A percentile compares a stretch with the other conserved stretches of the same genome.
These are phyloP conservation scores for Acleris literana DNA, from an alignment of 2,888 invertebrate species.

Conservation along the genomic window DNA sequence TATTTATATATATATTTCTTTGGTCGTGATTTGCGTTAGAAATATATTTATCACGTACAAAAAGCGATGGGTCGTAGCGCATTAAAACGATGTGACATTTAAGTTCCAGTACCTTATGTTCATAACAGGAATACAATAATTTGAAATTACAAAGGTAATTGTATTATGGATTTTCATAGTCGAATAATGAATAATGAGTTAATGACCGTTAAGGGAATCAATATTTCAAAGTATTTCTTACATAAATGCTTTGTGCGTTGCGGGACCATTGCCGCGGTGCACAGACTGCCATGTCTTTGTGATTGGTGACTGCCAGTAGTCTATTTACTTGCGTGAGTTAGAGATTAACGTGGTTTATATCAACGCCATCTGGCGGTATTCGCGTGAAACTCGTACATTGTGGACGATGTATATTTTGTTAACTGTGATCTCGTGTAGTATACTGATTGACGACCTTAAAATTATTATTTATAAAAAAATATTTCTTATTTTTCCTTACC, in stretches of 20 bases:
- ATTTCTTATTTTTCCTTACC: background rate
- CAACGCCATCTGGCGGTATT: conserved; percentile 1
- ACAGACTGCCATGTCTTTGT: conserved; percentile 1
- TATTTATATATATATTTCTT: conserved; percentile 19
- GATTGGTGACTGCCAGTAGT: conserved; percentile 2
- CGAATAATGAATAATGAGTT: no score
- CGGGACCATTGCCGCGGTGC: background rate
- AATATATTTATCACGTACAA: conserved; percentile 5
- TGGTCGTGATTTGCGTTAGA: background rate
- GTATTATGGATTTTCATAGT: no score
- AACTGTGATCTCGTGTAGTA: background rate
- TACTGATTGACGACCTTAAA: background rate
- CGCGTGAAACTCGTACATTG: background rate
- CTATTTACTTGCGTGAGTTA: background rate
- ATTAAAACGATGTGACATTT: background rate
- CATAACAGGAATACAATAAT: background rate
- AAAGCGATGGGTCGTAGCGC: background rate
- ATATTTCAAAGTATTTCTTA: no score
- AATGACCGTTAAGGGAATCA: no score
- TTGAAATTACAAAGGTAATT: no score
- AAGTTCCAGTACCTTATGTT: background rate
- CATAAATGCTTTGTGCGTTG: no score
- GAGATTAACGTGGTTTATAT: background rate
- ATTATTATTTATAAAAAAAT: no score
- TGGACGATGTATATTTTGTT: background rate